Percentiles rank a stretch among this genome's conserved stretches.
These are phyloP conservation scores for Neria commutata DNA, from an alignment of 2,888 invertebrate species.

Conservation along the genomic window DNA sequence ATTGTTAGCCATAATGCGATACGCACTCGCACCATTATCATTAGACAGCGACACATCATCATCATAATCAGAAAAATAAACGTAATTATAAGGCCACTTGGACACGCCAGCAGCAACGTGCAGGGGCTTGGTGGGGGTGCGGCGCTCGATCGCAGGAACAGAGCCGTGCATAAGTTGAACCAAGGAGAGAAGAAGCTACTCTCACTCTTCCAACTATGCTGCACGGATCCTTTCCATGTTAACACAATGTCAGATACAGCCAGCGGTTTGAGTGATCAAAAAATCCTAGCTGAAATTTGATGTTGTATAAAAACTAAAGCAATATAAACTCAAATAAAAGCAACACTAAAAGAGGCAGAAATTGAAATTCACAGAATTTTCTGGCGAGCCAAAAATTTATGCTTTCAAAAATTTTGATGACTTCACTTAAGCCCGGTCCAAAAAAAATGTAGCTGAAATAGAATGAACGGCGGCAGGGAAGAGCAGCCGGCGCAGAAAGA, in stretches of 20 bases:
- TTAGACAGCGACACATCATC: neutral
- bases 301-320: neutral
- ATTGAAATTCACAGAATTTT: conserved; percentile 35
- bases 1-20: conserved; percentile 40
- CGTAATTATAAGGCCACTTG: neutral
- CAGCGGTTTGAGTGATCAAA: conserved; percentile 46
- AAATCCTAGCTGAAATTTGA: conserved; percentile 42
- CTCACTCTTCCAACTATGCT: neutral
- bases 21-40: conserved; percentile 5
- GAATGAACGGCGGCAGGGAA: neutral
- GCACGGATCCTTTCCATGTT: conserved; percentile 25
- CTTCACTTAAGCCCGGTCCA: conserved; percentile 47
- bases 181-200: too few species aligned
- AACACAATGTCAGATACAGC: too few species aligned
- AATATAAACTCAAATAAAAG: conserved; percentile 29
- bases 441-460: conserved; percentile 19
- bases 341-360: conserved; percentile 42
- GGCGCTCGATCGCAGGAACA: too few species aligned
- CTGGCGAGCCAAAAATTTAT: conserved; percentile 22
- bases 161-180: too few species aligned
- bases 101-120: neutral
- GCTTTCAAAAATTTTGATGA: conserved; percentile 44
- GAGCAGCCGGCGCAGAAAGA: conserved; percentile 40
- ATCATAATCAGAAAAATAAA: neutral
- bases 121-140: neutral